Conservation (phyloP, 1,140 invertebrate genomes). For the Zaprionus tsacasi region DNA sequence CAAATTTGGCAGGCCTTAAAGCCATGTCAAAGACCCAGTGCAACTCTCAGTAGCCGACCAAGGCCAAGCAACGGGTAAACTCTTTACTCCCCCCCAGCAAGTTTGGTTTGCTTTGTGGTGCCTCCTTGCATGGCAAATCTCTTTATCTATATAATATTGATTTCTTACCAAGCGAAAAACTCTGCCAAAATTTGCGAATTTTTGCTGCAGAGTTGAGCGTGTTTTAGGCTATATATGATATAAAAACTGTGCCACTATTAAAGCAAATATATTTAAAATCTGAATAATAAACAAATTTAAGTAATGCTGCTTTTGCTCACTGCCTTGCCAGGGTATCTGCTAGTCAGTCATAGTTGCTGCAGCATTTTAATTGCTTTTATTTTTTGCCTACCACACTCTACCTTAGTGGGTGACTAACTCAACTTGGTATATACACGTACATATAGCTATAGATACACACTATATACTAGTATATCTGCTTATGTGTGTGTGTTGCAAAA, state of each 20-base stretch:
- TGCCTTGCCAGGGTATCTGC: neutral
- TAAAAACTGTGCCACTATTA: neutral
- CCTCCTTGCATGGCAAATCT: neutral
- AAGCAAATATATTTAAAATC: neutral
- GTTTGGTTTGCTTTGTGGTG: slow-evolving; percentile 4
- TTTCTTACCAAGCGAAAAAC: neutral
- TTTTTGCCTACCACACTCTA: neutral
- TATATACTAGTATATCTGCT: slow-evolving; percentile 5
- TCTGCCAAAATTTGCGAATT: neutral
- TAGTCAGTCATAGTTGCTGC: neutral
- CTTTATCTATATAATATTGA: too few species aligned
- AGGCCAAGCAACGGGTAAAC: slow-evolving; percentile 32
- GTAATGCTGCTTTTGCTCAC: too few species aligned
- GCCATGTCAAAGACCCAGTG: slow-evolving; percentile 36
- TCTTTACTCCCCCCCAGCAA: slow-evolving; percentile 9
- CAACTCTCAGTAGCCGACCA: slow-evolving; percentile 15
- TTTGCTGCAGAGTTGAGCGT: neutral
- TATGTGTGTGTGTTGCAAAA: neutral
- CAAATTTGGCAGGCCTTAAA: slow-evolving; percentile 46
- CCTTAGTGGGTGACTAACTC: slow-evolving; percentile 5
- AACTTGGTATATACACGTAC: neutral
- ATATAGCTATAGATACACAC: neutral
- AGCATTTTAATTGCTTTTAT: slow-evolving; percentile 4
- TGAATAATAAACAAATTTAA: too few species aligned
- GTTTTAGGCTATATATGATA: neutral